Conservation (phyloP, 2,888 invertebrate species). For the Ochropleura leucogaster region DNA sequence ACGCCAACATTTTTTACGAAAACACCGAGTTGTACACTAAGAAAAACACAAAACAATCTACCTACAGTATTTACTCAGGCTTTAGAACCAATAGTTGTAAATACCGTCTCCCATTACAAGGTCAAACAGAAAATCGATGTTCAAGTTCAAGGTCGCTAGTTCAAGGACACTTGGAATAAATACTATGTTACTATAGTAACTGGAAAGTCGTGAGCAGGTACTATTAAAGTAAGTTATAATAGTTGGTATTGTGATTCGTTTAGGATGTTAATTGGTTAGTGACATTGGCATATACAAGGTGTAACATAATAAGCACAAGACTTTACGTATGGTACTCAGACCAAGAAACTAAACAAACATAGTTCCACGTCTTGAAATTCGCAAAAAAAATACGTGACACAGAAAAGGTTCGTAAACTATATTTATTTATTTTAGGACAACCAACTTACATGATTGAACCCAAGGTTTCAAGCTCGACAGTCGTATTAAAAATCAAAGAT, state of each 20-base stretch:
- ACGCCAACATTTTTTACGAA: neutral
- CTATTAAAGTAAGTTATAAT: slow-evolving; percentile 21
- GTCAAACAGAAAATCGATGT: slow-evolving; percentile 62
- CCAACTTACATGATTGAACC: too few relatives aligned
- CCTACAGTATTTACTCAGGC: slow-evolving; percentile 13
- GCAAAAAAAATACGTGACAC: too few relatives aligned
- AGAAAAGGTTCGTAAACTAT: too few relatives aligned
- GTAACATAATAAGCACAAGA: too few relatives aligned
- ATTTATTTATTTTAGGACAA: too few relatives aligned
- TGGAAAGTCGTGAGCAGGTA: slow-evolving; percentile 25
- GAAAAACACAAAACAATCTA: neutral
- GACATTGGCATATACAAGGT: neutral
- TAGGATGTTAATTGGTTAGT: neutral
- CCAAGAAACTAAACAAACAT: too few relatives aligned
- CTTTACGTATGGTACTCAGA: too few relatives aligned
- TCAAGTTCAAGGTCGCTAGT: slow-evolving; percentile 59
- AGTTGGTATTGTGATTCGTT: neutral
- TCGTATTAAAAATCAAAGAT: too few relatives aligned
- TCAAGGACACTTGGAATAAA: slow-evolving; percentile 53
- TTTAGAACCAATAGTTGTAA: slow-evolving; percentile 18
- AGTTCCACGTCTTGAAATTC: too few relatives aligned
- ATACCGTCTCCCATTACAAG: slow-evolving; percentile 38
- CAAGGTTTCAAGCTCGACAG: too few relatives aligned
- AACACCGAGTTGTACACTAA: neutral
- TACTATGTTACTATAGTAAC: slow-evolving; percentile 21